Conservation (phyloP, 2,888 invertebrate species). For the Emmelina monodactyla region DNA sequence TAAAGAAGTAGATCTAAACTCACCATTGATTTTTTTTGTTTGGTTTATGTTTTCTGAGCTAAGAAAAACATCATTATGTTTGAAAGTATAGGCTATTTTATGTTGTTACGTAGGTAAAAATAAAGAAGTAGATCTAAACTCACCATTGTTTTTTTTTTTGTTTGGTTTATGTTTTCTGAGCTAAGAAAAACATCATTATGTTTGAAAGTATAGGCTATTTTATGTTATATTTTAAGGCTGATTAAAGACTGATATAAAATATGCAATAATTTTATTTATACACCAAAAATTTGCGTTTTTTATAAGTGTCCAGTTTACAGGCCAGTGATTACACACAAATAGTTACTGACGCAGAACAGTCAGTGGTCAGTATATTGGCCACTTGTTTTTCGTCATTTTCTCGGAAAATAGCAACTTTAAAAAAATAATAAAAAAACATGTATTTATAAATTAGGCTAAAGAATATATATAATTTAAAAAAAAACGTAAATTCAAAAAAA, state of each 20-base stretch:
- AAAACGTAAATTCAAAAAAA: background rate
- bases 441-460: background rate
- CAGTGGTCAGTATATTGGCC: constrained; percentile 5
- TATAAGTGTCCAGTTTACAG: background rate
- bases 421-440: background rate
- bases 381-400: constrained; percentile 2
- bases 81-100: background rate
- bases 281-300: background rate
- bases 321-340: background rate
- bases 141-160: too few species aligned
- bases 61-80: background rate
- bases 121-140: too few species aligned
- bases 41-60: too few species aligned
- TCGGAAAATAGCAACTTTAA: background rate
- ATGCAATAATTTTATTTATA: background rate
- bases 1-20: background rate
- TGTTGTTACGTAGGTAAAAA: too few species aligned
- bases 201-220: background rate
- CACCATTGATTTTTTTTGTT: background rate
- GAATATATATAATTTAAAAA: background rate
- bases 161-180: too few species aligned
- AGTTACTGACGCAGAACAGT: constrained; percentile 5
- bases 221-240: background rate
- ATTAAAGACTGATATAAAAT: background rate
- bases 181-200: background rate